Evolutionary conservation across 1,140 invertebrate species (phyloP).

Genomic region (Dinoponera quadriceps): DNA sequence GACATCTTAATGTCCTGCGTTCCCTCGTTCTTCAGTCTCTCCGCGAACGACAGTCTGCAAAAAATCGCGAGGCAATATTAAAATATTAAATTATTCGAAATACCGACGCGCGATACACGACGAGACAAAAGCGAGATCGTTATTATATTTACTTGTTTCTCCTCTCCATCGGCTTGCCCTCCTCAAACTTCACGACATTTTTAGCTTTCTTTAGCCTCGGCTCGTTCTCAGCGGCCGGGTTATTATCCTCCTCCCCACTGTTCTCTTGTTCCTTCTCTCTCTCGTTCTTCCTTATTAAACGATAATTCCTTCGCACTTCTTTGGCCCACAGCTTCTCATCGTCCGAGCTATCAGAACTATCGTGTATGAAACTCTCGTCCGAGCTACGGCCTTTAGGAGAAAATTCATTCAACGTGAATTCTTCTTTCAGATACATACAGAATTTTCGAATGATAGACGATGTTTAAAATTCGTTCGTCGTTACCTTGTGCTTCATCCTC

Average conservation of each 20-base stretch:
- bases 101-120: neutral
- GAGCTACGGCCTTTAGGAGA: slow-evolving; percentile 63
- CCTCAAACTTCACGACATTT: slow-evolving; percentile 87
- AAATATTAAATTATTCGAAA: neutral
- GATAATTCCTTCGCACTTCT: slow-evolving; percentile 92
- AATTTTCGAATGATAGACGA: slow-evolving; percentile 50
- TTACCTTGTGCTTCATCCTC: slow-evolving; percentile 62
- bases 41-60: slow-evolving; percentile 89
- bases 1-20: slow-evolving; percentile 86
- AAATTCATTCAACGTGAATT: slow-evolving; percentile 35
- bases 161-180: slow-evolving; percentile 83
- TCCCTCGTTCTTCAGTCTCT: slow-evolving; percentile 88
- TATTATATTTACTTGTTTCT: slow-evolving; percentile 87
- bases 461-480: slow-evolving; percentile 32
- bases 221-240: slow-evolving; percentile 72
- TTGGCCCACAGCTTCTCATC: slow-evolving; percentile 92
- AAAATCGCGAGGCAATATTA: slow-evolving; percentile 70
- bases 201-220: slow-evolving; percentile 89
- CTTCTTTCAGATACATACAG: slow-evolving; percentile 45
- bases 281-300: slow-evolving; percentile 84
- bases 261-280: slow-evolving; percentile 82
- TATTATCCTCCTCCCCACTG: slow-evolving; percentile 72
- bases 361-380: slow-evolving; percentile 77
- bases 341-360: slow-evolving; percentile 85
- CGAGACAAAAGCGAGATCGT: neutral